A percentile compares a stretch with the other conserved stretches of the same genome.
Conservation (phyloP, 2,888 invertebrate species). For the Augiades crinisus region DNA sequence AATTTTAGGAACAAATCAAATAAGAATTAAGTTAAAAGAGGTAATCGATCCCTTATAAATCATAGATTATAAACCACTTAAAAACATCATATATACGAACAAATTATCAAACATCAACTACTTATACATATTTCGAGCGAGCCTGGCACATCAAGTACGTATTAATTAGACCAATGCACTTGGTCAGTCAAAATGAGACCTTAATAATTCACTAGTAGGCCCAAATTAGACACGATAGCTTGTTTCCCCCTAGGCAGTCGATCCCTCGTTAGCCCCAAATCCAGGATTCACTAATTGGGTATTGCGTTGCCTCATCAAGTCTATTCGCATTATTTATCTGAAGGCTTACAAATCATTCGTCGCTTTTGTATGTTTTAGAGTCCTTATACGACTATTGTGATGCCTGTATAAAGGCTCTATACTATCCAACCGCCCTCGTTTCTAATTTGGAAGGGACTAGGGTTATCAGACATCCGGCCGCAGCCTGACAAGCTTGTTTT, state of each 20-base stretch:
- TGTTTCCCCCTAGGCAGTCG: conserved; percentile 2
- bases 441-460: no score
- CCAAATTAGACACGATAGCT: neutral
- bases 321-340: conserved; percentile 5
- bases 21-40: no score
- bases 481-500: no score
- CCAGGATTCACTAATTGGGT: conserved; percentile 13
- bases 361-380: conserved; percentile 5
- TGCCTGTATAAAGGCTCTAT: neutral
- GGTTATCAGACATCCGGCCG: no score
- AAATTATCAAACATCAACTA: neutral
- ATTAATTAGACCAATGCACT: neutral
- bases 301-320: conserved; percentile 13
- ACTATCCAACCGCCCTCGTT: neutral
- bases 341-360: conserved; percentile 3
- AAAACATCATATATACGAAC: neutral
- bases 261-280: conserved; percentile 7
- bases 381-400: neutral
- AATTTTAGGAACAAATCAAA: no score
- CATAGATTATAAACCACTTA: neutral
- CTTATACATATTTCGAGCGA: neutral
- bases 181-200: neutral
- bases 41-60: no score
- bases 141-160: neutral
- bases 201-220: neutral